These are phyloP conservation scores for Blastobasis lacticolella DNA, from an alignment of 2,888 invertebrate species.

Conservation along the genomic window DNA sequence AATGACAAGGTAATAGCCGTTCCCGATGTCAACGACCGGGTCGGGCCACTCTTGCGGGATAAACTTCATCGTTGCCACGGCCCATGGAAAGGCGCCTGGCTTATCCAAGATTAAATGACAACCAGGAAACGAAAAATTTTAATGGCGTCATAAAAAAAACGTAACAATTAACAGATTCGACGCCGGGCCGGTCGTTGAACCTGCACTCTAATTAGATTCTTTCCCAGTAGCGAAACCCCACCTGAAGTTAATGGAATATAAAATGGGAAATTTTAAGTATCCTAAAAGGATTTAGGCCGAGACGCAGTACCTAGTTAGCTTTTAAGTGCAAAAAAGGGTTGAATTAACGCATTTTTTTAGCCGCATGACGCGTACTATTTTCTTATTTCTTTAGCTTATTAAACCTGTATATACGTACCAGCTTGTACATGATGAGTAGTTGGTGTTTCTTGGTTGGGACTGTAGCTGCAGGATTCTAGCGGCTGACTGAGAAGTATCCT, in stretches of 20 bases:
- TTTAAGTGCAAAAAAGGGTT: neutral
- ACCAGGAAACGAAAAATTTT: constrained; percentile 4
- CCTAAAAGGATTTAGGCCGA: neutral
- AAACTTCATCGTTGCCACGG: neutral
- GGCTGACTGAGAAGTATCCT: constrained; percentile 45
- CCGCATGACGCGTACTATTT: neutral
- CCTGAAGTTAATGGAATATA: neutral
- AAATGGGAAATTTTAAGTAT: neutral
- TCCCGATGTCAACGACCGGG: no score
- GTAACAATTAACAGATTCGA: constrained; percentile 2
- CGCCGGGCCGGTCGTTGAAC: constrained; percentile 22
- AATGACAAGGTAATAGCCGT: no score
- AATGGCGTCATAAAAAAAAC: constrained; percentile 8
- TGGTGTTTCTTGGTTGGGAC: constrained; percentile 21
- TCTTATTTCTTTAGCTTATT: neutral
- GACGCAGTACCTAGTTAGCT: neutral
- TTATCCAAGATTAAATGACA: constrained; percentile 3
- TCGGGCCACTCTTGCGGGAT: no score
- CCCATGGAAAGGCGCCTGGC: constrained; percentile 5
- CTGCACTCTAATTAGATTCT: constrained; percentile 13
- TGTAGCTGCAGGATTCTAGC: constrained; percentile 31
- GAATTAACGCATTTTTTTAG: neutral
- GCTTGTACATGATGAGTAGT: constrained; percentile 47
- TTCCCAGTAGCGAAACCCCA: constrained; percentile 4
- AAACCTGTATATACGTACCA: constrained; percentile 36